Conservation (phyloP, 2,888 invertebrate genomes). For the Diaperis boleti region DNA sequence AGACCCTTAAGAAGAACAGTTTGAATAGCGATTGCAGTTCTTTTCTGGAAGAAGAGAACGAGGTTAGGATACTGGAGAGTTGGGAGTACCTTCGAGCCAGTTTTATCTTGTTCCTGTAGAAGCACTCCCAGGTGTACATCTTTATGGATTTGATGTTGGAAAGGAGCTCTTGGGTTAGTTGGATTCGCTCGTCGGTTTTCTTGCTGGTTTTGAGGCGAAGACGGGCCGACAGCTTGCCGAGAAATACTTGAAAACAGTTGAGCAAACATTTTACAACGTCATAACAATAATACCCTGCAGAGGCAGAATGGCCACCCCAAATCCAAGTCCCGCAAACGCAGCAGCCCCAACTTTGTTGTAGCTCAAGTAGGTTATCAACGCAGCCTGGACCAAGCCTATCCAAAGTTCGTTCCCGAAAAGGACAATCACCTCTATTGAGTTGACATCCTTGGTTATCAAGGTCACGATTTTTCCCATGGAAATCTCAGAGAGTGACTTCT, state of each 20-base stretch:
- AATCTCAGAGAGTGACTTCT: constrained; percentile 76
- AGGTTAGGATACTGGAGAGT: not conserved
- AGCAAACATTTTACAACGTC: no score
- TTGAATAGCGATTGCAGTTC: no score
- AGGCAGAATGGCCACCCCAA: constrained; percentile 66
- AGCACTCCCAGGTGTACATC: constrained; percentile 56
- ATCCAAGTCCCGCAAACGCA: constrained; percentile 69
- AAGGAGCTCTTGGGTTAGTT: constrained; percentile 51
- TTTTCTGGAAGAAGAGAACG: not conserved
- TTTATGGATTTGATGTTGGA: constrained; percentile 54
- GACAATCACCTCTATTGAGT: constrained; percentile 88
- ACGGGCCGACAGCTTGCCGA: not conserved
- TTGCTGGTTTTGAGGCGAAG: constrained; percentile 40
- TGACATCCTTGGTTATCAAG: constrained; percentile 92
- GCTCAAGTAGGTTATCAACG: constrained; percentile 84
- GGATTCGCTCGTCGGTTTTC: constrained; percentile 55
- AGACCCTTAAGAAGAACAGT: no score
- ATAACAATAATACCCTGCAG: constrained; percentile 67
- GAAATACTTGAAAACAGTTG: not conserved
- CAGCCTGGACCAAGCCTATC: constrained; percentile 88
- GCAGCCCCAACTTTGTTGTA: constrained; percentile 70
- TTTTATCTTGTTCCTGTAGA: constrained; percentile 50
- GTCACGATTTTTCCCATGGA: constrained; percentile 83
- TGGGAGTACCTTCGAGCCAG: not conserved
- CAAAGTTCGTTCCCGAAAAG: constrained; percentile 91